Percentiles rank a stretch among this genome's conserved stretches.
phyloP scores from a whole-genome alignment of 2,888 invertebrate genomes.

The Quadroppia sp. region DNA sequence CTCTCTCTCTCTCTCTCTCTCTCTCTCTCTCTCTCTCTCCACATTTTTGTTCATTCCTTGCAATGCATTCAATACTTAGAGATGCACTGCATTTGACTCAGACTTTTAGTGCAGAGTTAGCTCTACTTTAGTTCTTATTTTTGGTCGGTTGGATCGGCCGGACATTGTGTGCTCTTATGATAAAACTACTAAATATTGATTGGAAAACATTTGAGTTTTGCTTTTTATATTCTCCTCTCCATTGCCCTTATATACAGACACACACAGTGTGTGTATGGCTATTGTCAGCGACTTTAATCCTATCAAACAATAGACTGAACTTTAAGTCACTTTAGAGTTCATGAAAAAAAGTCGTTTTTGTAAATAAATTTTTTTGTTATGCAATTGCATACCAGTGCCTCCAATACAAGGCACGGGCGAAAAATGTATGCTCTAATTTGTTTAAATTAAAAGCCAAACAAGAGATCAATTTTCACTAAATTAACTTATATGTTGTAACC shows the following conservation, averaged over 20 bases:
- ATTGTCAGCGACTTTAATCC: no score
- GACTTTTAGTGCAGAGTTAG: not conserved
- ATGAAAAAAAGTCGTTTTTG: not conserved
- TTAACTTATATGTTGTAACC: not conserved
- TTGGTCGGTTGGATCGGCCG: not conserved
- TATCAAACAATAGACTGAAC: no score
- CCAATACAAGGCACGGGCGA: no score
- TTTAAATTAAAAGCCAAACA: not conserved
- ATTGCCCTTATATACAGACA: not conserved
- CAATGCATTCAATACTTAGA: no score
- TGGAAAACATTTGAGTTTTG: not conserved
- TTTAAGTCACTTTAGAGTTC: not conserved
- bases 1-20: no score
- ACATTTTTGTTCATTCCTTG: no score
- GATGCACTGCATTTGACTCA: not conserved
- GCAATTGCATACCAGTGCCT: no score
- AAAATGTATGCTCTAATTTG: not conserved
- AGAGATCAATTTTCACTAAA: not conserved
- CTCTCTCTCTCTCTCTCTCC: no score
- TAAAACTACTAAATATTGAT: slow-evolving; percentile 5
- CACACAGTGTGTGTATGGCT: no score
- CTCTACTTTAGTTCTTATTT: not conserved
- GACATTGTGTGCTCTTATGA: not conserved
- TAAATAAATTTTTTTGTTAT: no score
- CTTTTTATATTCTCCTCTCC: no score